phyloP scores from a whole-genome alignment of 2,797 vertebrate species.

The Rhincodon typus region DNA sequence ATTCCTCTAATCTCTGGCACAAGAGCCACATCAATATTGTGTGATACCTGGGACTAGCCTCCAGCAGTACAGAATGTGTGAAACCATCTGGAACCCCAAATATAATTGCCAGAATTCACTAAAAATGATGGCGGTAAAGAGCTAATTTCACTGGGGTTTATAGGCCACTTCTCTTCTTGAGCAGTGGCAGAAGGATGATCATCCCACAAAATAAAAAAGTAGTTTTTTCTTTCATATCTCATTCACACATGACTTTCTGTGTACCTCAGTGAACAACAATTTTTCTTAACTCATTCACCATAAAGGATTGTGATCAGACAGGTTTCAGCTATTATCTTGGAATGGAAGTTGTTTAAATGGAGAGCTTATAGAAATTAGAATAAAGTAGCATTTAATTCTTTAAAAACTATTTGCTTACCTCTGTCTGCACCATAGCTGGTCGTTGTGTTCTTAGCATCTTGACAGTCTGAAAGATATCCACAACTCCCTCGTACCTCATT shows the following conservation, averaged over 20 bases:
- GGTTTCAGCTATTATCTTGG: neutral
- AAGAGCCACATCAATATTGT: neutral
- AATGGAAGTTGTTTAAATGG: neutral
- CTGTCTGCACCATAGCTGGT: constrained; percentile 98
- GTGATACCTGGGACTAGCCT: neutral
- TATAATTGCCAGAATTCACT: neutral
- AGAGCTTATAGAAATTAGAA: neutral
- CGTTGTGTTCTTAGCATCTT: constrained; percentile 98
- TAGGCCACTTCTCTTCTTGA: neutral
- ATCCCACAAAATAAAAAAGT: neutral
- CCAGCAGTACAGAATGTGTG: neutral
- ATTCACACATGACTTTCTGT: neutral
- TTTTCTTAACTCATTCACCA: neutral
- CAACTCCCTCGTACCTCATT: constrained; percentile 98
- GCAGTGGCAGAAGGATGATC: neutral
- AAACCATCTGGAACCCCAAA: neutral
- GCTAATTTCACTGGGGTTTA: neutral
- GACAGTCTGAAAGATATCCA: constrained; percentile 99
- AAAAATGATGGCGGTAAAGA: neutral
- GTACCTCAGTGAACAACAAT: neutral
- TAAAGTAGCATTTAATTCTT: neutral
- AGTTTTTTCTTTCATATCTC: neutral
- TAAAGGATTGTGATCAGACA: neutral
- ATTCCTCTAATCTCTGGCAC: too few species aligned
- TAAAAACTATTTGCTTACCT: constrained; percentile 65